Evolutionary conservation across 2,888 invertebrate species (phyloP).

Genomic region (Agrotis clavis): DNA sequence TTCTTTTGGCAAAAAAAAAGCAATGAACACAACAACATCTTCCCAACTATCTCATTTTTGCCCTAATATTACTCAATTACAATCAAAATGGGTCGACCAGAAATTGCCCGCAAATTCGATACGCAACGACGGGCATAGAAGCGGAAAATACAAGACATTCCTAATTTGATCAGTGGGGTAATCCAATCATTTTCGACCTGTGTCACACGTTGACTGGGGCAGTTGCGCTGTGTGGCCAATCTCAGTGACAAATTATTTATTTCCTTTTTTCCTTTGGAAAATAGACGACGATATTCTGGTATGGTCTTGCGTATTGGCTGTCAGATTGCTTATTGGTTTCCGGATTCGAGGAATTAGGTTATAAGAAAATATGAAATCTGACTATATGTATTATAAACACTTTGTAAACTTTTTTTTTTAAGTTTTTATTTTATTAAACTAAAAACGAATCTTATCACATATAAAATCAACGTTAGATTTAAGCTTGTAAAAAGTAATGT

Average conservation of each 20-base stretch:
- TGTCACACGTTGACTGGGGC: conserved; percentile 70
- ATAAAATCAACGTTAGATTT: too few relatives aligned
- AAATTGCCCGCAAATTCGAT: conserved; percentile 71
- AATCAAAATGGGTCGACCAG: conserved; percentile 29
- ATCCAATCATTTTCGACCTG: conserved; percentile 82
- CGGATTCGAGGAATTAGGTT: neutral
- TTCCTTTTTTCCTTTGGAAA: conserved; percentile 47
- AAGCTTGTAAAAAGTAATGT: too few relatives aligned
- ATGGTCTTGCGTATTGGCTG: conserved; percentile 14
- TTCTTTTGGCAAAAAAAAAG: conserved; percentile 1
- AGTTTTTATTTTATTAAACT: too few relatives aligned
- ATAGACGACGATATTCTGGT: conserved; percentile 27
- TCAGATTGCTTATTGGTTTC: conserved; percentile 1
- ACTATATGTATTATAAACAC: too few relatives aligned
- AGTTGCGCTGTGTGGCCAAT: conserved; percentile 53
- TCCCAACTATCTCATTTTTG: conserved; percentile 8
- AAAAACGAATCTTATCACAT: too few relatives aligned
- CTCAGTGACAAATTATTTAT: conserved; percentile 62
- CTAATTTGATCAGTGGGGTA: conserved; percentile 85
- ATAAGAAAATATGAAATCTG: neutral
- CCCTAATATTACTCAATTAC: conserved; percentile 38
- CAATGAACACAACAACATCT: neutral
- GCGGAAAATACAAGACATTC: conserved; percentile 83
- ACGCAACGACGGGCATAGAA: conserved; percentile 67
- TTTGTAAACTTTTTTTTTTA: too few relatives aligned